These are phyloP conservation scores for Urocynchramus pylzowi DNA, from an alignment of 2,113 vertebrate species.

Conservation along the genomic window DNA sequence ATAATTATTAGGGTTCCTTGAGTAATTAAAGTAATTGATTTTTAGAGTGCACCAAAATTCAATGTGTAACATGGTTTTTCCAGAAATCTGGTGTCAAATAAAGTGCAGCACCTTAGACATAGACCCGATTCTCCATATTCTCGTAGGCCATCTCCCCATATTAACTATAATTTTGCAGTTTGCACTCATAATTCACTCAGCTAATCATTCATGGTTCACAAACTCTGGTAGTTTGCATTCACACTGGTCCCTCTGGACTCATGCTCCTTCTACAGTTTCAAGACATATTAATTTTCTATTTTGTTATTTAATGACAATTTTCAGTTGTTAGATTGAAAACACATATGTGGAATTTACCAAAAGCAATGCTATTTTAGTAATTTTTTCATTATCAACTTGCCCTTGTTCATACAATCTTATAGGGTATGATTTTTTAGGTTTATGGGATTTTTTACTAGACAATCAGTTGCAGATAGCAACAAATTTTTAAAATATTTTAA, in stretches of 20 bases:
- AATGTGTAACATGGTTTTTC: rapidly evolving
- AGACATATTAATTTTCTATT: not conserved
- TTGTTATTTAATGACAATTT: not conserved
- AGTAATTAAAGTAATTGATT: not conserved
- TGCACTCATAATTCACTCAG: not conserved
- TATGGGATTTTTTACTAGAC: not conserved
- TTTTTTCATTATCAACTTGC: not conserved
- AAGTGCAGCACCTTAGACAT: not conserved
- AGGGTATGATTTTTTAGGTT: not conserved
- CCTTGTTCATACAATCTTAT: not conserved
- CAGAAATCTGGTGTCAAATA: not conserved
- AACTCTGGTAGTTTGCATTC: not conserved
- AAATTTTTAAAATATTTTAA: not conserved
- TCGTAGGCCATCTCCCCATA: not conserved
- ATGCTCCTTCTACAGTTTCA: not conserved
- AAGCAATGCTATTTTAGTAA: not conserved
- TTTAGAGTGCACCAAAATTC: not conserved
- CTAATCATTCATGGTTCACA: not conserved
- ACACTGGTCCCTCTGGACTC: not conserved
- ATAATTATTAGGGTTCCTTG: not conserved
- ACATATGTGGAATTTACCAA: not conserved
- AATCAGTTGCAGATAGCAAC: not conserved
- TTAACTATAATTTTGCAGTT: not conserved
- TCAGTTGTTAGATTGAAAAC: not conserved
- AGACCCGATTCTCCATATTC: not conserved